A percentile compares a stretch with the other conserved stretches of the same genome.
Conservation (phyloP, 30 jellyfish, hydroid and myxozoan genomes). For the Turritopsis rubra region DNA sequence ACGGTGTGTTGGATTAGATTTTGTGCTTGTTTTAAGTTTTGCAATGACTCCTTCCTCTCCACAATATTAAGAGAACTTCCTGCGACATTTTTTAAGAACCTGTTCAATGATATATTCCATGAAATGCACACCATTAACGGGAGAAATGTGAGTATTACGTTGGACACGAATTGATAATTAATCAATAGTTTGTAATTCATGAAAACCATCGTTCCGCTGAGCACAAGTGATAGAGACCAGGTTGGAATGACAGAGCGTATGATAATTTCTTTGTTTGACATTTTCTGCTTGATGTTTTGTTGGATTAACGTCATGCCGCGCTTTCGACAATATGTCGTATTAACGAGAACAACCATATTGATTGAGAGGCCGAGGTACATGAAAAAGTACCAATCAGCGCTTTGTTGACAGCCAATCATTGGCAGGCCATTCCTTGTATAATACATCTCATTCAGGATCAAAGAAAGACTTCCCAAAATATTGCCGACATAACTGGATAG, state of each 20-base stretch:
- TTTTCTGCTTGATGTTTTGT: neutral
- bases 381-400: conserved; percentile 14
- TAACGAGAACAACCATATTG: conserved; percentile 23
- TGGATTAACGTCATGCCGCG: neutral
- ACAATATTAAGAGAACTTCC: neutral
- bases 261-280: neutral
- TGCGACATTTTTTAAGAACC: neutral
- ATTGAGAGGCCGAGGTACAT: conserved; percentile 16
- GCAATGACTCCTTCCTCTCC: neutral
- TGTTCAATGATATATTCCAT: neutral
- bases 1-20: neutral
- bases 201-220: neutral
- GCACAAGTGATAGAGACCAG: neutral
- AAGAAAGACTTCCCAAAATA: neutral
- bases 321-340: conserved; percentile 4
- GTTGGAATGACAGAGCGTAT: conserved; percentile 9
- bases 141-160: neutral
- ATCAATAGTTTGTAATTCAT: neutral
- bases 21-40: neutral
- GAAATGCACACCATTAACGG: neutral
- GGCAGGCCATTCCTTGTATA: conserved; percentile 5
- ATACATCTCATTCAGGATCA: neutral
- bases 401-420: neutral
- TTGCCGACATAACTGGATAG: conserved; percentile 25
- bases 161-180: neutral